Evolutionary conservation across 2,113 vertebrate genomes (phyloP), one percentile per base, ranked within the genome.

Genomic region (Bothrops jararaca): DNA sequence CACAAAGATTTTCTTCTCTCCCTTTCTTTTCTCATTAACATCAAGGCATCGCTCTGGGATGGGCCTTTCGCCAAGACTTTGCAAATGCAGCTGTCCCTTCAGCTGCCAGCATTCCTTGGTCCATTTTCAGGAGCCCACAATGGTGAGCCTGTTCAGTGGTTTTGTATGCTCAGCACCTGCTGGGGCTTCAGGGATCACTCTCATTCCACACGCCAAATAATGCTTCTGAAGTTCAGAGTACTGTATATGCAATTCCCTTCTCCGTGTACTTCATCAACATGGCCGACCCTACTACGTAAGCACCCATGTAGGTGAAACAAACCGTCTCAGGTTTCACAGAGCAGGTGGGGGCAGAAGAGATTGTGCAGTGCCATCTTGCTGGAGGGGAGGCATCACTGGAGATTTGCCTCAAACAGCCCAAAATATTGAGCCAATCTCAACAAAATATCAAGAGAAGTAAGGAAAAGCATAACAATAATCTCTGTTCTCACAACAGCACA

Each of bases 11-110:
- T 23, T 39, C 57, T 34, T 39, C 86, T 24, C 48, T 15, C 22
- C 10, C 54, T 39, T 89, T 45, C 29, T 26, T 86, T 42, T 64
- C 53, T 34, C 42, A 34, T 42, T 89, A 53, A 53, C 29, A 50
- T 86, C 80, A 64, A 85, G 39, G 88, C 42, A 85, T 80, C 13
- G 24, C 69, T 54, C 4, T 50, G 92, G 64, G 53, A 92, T 34
- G 92, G 88, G 92, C 88, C 54, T 89, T 85, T 18, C 11, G 92
- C 92, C 92, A 93, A 89, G 56, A 24, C 26, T 86, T 53, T n/a
- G 89, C 89, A 45, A 86, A 85, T 26, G 86, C 92, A 93, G 92
- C 56, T 93, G 90, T 58, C 52, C 11, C 20, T 89, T 93, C 86
- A 93, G 93, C 91, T 91, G 90, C 90, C 48, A 86, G n/a, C 56